These are phyloP conservation scores for Agrochola circellaris DNA, from an alignment of 2,888 invertebrate genomes.

Conservation along the genomic window DNA sequence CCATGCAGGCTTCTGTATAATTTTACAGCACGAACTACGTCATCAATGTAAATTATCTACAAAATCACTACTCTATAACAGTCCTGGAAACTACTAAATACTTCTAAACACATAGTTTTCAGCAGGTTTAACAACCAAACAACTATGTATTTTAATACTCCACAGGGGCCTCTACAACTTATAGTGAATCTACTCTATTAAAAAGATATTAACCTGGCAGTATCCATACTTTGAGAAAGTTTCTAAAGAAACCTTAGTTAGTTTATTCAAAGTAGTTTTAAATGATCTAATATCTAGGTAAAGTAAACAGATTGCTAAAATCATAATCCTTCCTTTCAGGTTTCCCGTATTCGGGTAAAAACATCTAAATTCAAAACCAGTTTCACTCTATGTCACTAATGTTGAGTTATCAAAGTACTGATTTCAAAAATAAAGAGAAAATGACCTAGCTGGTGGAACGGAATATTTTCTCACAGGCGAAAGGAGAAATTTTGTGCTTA, in stretches of 20 bases:
- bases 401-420: conserved; percentile 25
- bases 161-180: no score
- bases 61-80: background rate
- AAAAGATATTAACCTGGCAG: conserved; percentile 15
- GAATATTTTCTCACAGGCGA: conserved; percentile 3
- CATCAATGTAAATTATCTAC: conserved; percentile 10
- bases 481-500: conserved; percentile 6
- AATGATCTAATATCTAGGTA: conserved; percentile 28
- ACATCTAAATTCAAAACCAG: conserved; percentile 46
- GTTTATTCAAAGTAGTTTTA: conserved; percentile 44
- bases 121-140: background rate
- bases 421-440: conserved; percentile 42
- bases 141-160: conserved; percentile 32
- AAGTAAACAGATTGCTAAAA: background rate
- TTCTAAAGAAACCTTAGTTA: conserved; percentile 6
- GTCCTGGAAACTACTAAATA: background rate
- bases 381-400: conserved; percentile 9
- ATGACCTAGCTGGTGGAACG: background rate
- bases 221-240: background rate
- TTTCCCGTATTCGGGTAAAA: no score
- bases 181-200: background rate
- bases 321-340: no score
- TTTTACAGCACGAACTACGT: background rate
- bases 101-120: background rate
- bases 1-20: background rate